A percentile compares a stretch with the other conserved stretches of the same genome.
Conservation (phyloP, 2,888 invertebrate species). For the Leptopilina drosophilae region DNA sequence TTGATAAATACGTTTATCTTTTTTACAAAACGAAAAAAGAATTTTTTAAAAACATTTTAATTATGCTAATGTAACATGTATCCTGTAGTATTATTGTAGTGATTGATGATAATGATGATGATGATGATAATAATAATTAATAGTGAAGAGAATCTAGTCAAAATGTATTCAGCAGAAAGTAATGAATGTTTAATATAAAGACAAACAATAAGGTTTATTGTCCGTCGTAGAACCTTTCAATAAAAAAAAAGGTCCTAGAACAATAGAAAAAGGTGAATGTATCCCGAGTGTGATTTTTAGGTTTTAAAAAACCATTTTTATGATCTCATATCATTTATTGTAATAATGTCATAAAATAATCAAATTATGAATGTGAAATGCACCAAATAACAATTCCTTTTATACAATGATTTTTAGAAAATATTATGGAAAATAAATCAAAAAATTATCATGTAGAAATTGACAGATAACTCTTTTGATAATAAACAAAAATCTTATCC, state of each 20-base stretch:
- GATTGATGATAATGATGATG: slow-evolving; percentile 8
- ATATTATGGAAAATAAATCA: slow-evolving; percentile 43
- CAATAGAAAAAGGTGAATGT: slow-evolving; percentile 9
- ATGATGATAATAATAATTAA: too few relatives aligned
- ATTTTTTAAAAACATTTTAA: not conserved
- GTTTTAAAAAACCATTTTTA: slow-evolving; percentile 14
- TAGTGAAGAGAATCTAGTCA: slow-evolving; percentile 27
- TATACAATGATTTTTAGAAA: slow-evolving; percentile 47
- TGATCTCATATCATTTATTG: slow-evolving; percentile 5
- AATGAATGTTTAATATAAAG: slow-evolving; percentile 10
- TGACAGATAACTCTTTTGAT: not conserved
- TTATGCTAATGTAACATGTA: not conserved
- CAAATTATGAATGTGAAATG: slow-evolving; percentile 9
- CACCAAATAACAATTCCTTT: slow-evolving; percentile 18
- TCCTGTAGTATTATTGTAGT: slow-evolving; percentile 1
- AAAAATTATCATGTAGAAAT: slow-evolving; percentile 10
- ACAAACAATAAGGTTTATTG: slow-evolving; percentile 1
- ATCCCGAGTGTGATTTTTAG: not conserved
- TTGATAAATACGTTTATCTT: not conserved
- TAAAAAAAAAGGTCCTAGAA: not conserved
- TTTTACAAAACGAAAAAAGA: not conserved
- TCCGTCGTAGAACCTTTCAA: not conserved
- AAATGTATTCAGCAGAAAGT: slow-evolving; percentile 19
- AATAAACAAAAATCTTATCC: not conserved
- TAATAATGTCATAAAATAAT: slow-evolving; percentile 16